Base-by-base conservation (phyloP, 2,888 invertebrate species). In the Pinctada fucata region DNA sequence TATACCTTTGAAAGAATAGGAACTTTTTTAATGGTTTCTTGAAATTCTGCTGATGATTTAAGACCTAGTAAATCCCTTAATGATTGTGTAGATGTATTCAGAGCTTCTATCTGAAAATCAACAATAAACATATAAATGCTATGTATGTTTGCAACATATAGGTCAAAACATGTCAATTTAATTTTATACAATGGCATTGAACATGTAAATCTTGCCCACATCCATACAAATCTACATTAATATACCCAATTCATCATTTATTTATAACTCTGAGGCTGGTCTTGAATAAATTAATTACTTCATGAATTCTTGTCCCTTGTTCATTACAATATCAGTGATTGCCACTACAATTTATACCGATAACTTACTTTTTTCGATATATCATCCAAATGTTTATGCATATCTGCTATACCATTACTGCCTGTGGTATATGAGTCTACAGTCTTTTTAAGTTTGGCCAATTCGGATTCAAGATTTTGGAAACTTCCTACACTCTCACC, bases 21-120 rank as follows among this genome's bases (percentile, higher is more conserved):
- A 50, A 72, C 66, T 51, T 77, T 51, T 48, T 47, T 52, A 31
- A 84, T 81, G 10, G 86, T 70, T 58, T 81, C 81, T 69, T 82
- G 84, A 3, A 84, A 79, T 70, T 86, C 82, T 70, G 84, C 83
- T 6, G 85, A 83, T 58, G 82, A 69, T 69, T 83, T 79, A 47
- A 85, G 49, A 49, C 83, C 79, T 68, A 68, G 16, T 3, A 47
- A 64, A 2, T 73, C 73, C 16, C 58, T 64, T 47, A 73, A 48
- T 13, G 72, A 45, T 13, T 58, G 47, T 63, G 72, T 72, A 4
- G 72, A 47, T n/a, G 65, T 51, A 16, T 65, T 67, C 50, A 72
- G 48, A 4, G 45, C n/a, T 45, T 64, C 66, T 5, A 77, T 67
- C 76, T 77, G 52, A 70, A 71, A 73, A 70, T 51, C 48, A 13